phyloP scores from a whole-genome alignment of 2,113 vertebrate genomes.

The Ptychochromis oligacanthus region DNA sequence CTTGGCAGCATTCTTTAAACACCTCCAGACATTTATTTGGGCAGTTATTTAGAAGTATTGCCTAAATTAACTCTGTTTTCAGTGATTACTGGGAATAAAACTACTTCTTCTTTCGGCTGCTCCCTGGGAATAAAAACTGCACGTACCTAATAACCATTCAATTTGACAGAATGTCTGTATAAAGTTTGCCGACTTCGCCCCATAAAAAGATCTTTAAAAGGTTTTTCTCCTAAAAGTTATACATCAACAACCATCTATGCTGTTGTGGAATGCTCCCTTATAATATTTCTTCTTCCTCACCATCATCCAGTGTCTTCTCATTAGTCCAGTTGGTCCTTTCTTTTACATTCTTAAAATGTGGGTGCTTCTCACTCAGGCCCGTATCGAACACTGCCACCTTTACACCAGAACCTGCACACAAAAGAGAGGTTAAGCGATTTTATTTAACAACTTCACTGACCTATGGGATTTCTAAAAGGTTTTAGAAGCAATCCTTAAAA shows the following conservation, averaged over 20 bases:
- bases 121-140: too few relatives aligned
- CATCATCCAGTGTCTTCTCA: slow-evolving; percentile 96
- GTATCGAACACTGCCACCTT: slow-evolving; percentile 98
- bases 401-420: slow-evolving; percentile 87
- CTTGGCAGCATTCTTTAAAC: background rate
- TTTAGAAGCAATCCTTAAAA: background rate
- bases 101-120: too few relatives aligned
- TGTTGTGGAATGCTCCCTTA: background rate
- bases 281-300: slow-evolving; percentile 70
- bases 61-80: too few relatives aligned
- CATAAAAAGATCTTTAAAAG: background rate
- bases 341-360: slow-evolving; percentile 98
- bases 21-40: background rate
- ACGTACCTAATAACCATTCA: too few relatives aligned
- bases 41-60: background rate
- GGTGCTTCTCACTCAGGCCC: slow-evolving; percentile 96
- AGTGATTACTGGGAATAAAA: too few relatives aligned
- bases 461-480: background rate
- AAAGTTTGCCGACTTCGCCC: background rate
- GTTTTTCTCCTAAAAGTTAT: background rate
- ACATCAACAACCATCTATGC: background rate
- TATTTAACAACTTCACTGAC: background rate
- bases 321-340: slow-evolving; percentile 99
- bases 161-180: background rate
- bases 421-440: background rate